Evolutionary conservation across 2,113 vertebrate species (phyloP).

Genomic region (Todiramphus chloris): DNA sequence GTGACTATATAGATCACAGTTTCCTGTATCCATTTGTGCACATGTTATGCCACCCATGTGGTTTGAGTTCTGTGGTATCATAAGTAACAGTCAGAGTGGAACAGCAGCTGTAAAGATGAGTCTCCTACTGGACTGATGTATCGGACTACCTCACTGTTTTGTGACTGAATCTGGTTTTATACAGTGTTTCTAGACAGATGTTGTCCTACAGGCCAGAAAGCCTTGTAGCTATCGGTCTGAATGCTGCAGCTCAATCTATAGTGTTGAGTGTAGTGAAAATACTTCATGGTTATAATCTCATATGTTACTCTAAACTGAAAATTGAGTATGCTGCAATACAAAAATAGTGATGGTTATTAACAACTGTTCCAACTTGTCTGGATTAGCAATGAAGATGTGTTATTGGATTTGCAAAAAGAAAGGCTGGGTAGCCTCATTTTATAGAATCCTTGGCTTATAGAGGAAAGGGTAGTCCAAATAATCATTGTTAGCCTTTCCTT

Average conservation of each 20-base stretch:
- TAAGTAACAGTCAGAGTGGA: neutral
- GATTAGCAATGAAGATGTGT: neutral
- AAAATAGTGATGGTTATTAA: neutral
- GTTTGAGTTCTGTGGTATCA: neutral
- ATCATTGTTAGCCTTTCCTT: neutral
- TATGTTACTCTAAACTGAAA: neutral
- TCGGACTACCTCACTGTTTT: neutral
- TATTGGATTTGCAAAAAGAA: neutral
- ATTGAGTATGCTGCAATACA: neutral
- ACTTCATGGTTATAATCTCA: neutral
- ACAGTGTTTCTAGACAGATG: neutral
- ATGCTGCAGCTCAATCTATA: neutral
- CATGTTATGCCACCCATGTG: neutral
- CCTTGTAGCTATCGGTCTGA: neutral
- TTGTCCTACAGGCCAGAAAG: neutral
- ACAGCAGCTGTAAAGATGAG: neutral
- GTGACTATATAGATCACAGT: neutral
- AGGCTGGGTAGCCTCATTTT: neutral
- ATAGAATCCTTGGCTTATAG: neutral
- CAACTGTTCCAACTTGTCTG: neutral
- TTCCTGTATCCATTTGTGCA: neutral
- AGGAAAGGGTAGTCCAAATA: neutral
- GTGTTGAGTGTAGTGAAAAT: accelerated
- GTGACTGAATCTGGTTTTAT: neutral
- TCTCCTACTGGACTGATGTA: neutral